phyloP scores from a whole-genome alignment of 2,113 vertebrate species.

The Microcebus lehilahytsara region DNA sequence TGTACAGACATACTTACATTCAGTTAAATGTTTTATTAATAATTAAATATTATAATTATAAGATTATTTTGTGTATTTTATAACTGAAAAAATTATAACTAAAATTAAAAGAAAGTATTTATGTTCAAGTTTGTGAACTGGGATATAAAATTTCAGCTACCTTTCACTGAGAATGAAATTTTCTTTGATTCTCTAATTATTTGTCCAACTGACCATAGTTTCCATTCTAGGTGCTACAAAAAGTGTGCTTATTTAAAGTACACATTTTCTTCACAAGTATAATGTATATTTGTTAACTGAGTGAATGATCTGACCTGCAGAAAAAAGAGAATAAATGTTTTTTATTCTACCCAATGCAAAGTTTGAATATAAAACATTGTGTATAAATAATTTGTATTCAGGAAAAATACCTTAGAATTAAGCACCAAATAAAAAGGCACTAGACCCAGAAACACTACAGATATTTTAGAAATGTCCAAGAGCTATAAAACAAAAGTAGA shows the following conservation, averaged over 20 bases:
- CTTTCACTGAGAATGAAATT: not conserved
- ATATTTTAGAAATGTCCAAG: constrained; percentile 48
- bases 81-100: not conserved
- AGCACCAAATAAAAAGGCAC: constrained; percentile 10
- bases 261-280: constrained; percentile 1
- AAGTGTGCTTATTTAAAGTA: not conserved
- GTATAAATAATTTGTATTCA: constrained; percentile 39
- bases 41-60: not conserved
- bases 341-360: not conserved
- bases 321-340: not conserved
- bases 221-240: not conserved
- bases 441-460: not conserved
- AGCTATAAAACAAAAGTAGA: constrained; percentile 49
- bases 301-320: constrained; percentile 1
- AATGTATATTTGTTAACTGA: not conserved
- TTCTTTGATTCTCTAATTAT: constrained; percentile 7
- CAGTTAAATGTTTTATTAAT: not conserved
- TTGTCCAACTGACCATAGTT: constrained; percentile 14
- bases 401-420: constrained; percentile 25
- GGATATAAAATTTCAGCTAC: not conserved
- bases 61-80: not conserved
- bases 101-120: not conserved
- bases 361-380: not conserved
- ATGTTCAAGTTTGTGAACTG: not conserved
- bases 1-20: not conserved